Evolutionary conservation across 1,140 invertebrate species (phyloP), one percentile per base, ranked within the genome.

Genomic region (Caenorhabditis briggsae): DNA sequence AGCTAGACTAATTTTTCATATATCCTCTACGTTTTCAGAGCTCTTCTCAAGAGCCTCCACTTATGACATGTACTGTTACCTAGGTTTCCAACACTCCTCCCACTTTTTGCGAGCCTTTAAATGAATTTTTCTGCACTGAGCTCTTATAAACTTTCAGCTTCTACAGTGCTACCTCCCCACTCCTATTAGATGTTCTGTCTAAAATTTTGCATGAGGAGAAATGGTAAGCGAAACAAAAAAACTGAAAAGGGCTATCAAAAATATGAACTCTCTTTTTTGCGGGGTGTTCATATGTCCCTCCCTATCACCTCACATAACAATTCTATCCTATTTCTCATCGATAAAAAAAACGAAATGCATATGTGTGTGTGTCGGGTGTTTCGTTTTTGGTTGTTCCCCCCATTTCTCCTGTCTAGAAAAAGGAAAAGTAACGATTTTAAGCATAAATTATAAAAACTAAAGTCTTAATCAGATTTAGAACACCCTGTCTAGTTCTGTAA

Each of bases 301-400:
- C 46, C 43, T 46, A 70, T 70, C 43, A 64, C 33, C 8, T 41
- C 12, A 70, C 33, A 70, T 25, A 70, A n/a, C 56, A 43, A 64
- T 64, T 33, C 16, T 11, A 25, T 70, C n/a, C n/a, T 41, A 46
- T 18, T 78, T 70, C 46, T 11, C 70, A 78, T 25, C 70, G 16
- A 78, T 78, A 70, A 43, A 70, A 70, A 16, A 65, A 65, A 43
- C 18, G 64, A 70, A 33, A 33, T 33, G 33, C 33, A 33, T 33
- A 33, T 33, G 9, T n/a, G 25, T 70, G 43, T 18, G 16, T 9
- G 11, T 74, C 46, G 41, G 6, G 59, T 12, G 64, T 70, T 70
- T 46, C 41, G 9, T 46, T 43, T 46, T 33, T 64, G 25, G 59
- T 64, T 64, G 16, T 59, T 59, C 7, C n/a, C 23, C 20, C 20